A percentile compares a stretch with the other conserved stretches of the same genome.
Conservation (phyloP, 2,888 invertebrate species). For the Cheilosia scutellata region DNA sequence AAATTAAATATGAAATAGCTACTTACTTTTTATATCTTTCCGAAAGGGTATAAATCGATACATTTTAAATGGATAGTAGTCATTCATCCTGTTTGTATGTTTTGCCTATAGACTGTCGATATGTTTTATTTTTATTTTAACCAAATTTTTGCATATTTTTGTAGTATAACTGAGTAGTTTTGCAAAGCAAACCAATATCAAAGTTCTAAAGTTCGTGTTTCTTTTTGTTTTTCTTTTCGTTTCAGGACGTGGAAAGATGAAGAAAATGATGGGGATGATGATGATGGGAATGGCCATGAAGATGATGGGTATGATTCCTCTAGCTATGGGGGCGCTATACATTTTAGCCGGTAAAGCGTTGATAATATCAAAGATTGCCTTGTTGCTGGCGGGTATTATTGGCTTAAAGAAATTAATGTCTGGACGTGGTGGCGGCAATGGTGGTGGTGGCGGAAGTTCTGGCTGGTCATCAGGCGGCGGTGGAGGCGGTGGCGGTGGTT, state of each 20-base stretch:
- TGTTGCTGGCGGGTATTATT: slow-evolving; percentile 92
- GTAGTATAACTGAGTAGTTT: no score
- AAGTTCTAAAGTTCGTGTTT: slow-evolving; percentile 8
- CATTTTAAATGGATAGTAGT: no score
- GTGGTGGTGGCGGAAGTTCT: slow-evolving; percentile 82
- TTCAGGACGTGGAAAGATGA: slow-evolving; percentile 93
- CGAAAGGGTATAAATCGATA: no score
- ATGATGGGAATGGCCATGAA: slow-evolving; percentile 95
- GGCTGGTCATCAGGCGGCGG: slow-evolving; percentile 85
- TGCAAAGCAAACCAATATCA: no score
- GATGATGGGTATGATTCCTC: slow-evolving; percentile 91
- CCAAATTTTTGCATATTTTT: no score
- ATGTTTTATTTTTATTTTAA: no score
- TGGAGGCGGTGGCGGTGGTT: slow-evolving; percentile 82
- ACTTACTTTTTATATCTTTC: no score
- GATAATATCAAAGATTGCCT: slow-evolving; percentile 91
- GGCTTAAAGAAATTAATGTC: slow-evolving; percentile 92
- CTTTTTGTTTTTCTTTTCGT: slow-evolving; percentile 76
- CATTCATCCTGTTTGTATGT: no score
- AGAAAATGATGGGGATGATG: slow-evolving; percentile 96
- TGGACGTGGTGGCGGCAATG: slow-evolving; percentile 87
- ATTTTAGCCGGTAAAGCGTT: slow-evolving; percentile 93
- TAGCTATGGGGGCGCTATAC: slow-evolving; percentile 92
- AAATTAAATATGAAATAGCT: no score
- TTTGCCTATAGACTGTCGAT: no score